Conservation (phyloP, 2,888 invertebrate genomes). For the Laspeyria flexula region DNA sequence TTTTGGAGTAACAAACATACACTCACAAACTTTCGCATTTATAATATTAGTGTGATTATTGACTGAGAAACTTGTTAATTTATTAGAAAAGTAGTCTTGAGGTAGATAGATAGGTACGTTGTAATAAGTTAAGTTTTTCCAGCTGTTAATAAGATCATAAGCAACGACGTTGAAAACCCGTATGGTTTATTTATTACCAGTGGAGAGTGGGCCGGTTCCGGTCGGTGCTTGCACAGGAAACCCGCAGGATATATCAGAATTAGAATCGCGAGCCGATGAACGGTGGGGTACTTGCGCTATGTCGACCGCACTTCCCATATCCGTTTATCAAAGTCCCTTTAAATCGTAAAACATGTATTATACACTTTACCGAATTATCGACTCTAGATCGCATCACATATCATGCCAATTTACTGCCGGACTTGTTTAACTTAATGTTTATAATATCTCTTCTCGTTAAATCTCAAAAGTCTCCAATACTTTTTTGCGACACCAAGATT, state of each 20-base stretch:
- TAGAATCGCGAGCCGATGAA: conserved; percentile 73
- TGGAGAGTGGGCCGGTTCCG: conserved; percentile 66
- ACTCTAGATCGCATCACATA: not conserved
- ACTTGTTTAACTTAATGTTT: not conserved
- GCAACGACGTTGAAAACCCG: conserved; percentile 36
- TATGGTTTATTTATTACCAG: conserved; percentile 67
- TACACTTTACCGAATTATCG: conserved; percentile 24
- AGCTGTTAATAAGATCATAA: conserved; percentile 46
- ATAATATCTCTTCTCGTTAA: not conserved
- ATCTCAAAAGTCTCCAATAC: not conserved
- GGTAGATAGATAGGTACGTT: not conserved
- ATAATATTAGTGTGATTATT: too few species aligned
- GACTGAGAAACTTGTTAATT: too few species aligned
- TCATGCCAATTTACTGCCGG: not conserved
- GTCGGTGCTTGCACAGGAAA: conserved; percentile 67
- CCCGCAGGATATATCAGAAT: conserved; percentile 76
- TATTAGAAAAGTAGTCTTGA: not conserved
- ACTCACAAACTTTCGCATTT: too few species aligned
- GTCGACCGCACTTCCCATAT: conserved; percentile 71
- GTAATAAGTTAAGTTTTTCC: conserved; percentile 19
- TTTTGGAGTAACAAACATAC: too few species aligned
- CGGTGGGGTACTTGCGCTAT: conserved; percentile 65
- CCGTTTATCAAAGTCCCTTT: conserved; percentile 59
- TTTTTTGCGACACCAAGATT: not conserved
- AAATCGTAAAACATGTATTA: conserved; percentile 44